Conservation (phyloP, 2,888 invertebrate genomes). For the Limnephilus lunatus region DNA sequence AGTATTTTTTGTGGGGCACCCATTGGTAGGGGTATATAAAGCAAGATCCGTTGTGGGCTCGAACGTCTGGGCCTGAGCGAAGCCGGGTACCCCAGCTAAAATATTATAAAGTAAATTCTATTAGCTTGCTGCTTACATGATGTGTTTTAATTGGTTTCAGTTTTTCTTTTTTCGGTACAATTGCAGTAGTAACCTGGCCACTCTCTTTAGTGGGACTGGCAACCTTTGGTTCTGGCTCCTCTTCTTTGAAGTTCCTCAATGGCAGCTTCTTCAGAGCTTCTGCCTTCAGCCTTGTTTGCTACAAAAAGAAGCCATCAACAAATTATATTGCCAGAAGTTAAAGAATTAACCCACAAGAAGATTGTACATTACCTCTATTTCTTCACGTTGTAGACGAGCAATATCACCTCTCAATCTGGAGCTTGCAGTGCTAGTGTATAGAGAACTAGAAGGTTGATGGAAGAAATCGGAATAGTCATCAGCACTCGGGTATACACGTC, state of each 20-base stretch:
- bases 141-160: constrained; percentile 25
- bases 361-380: constrained; percentile 76
- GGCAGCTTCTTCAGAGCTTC: constrained; percentile 78
- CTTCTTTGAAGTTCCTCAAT: constrained; percentile 43
- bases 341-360: not conserved
- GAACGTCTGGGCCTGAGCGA: too few species aligned
- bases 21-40: too few species aligned
- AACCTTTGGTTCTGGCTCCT: not conserved
- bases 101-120: not conserved
- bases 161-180: constrained; percentile 29
- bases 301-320: constrained; percentile 8
- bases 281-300: constrained; percentile 78
- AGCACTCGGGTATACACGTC: constrained; percentile 82
- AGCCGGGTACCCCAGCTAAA: too few species aligned
- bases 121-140: constrained; percentile 12
- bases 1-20: too few species aligned
- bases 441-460: constrained; percentile 84
- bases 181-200: not conserved
- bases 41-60: too few species aligned
- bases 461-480: constrained; percentile 85
- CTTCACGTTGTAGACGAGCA: constrained; percentile 83
- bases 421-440: constrained; percentile 86
- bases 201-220: constrained; percentile 1
- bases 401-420: constrained; percentile 88
- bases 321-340: not conserved